These are phyloP conservation scores for Notarius lentiginosus DNA, from an alignment of 2,113 vertebrate species.

Conservation along the genomic window DNA sequence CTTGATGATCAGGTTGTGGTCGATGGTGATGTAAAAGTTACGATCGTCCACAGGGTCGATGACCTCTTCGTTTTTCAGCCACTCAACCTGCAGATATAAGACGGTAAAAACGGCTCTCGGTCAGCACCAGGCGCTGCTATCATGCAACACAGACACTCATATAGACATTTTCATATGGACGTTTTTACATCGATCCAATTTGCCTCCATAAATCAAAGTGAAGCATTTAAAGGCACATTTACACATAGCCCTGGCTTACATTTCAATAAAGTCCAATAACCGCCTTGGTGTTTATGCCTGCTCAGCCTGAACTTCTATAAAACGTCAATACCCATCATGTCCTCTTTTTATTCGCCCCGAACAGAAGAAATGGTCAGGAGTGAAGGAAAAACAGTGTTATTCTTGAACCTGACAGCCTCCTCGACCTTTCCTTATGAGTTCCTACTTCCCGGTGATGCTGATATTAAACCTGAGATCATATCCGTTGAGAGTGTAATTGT, in stretches of 20 bases:
- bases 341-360: constrained; percentile 60
- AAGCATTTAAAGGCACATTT: constrained; percentile 53
- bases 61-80: constrained; percentile 96
- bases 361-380: constrained; percentile 57
- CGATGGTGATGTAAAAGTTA: constrained; percentile 99
- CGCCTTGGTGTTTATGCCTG: constrained; percentile 58
- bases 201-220: constrained; percentile 45
- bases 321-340: constrained; percentile 68
- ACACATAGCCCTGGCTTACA: constrained; percentile 39
- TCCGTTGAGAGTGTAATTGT: constrained; percentile 50
- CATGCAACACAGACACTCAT: not conserved
- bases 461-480: constrained; percentile 61
- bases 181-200: constrained; percentile 50
- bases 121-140: not conserved
- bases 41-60: constrained; percentile 93
- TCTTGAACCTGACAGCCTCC: constrained; percentile 53
- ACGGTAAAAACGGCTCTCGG: not conserved
- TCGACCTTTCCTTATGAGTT: constrained; percentile 68
- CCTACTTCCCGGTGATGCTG: constrained; percentile 60
- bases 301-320: constrained; percentile 58
- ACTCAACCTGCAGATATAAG: constrained; percentile 83
- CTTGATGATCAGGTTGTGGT: constrained; percentile 99
- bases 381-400: constrained; percentile 55
- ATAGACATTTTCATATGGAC: not conserved
- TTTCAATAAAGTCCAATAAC: constrained; percentile 55